These are phyloP conservation scores for Brassicogethes aeneus DNA, from an alignment of 2,888 invertebrate genomes.

Conservation along the genomic window DNA sequence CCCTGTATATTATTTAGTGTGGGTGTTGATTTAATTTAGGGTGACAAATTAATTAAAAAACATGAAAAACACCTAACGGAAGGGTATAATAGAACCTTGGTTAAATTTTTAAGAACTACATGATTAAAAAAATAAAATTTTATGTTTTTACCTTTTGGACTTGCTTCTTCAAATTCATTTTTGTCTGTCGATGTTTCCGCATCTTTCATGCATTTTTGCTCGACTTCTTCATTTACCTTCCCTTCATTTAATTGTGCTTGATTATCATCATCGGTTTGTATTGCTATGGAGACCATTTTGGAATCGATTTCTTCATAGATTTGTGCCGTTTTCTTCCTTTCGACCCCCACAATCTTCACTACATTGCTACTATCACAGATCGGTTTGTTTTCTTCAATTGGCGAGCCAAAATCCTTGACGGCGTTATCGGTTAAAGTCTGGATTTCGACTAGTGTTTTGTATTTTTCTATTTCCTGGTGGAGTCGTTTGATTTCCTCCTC, in stretches of 20 bases:
- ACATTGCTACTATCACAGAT: constrained; percentile 32
- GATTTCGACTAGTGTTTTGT: constrained; percentile 50
- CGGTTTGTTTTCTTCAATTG: constrained; percentile 31
- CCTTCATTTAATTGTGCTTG: too few relatives aligned
- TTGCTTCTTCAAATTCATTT: neutral
- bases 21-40: too few relatives aligned
- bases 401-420: constrained; percentile 44
- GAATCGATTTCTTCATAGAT: neutral
- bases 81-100: too few relatives aligned
- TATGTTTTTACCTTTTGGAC: too few relatives aligned
- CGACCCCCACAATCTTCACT: too few relatives aligned
- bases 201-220: neutral
- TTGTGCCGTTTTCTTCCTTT: neutral
- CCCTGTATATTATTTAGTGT: too few relatives aligned
- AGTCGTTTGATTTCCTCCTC: constrained; percentile 47
- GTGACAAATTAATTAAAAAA: too few relatives aligned
- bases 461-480: constrained; percentile 49
- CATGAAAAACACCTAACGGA: too few relatives aligned
- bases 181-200: neutral
- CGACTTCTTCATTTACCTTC: too few relatives aligned
- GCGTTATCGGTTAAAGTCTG: constrained; percentile 47
- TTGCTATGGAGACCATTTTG: neutral
- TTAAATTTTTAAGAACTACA: too few relatives aligned
- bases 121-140: too few relatives aligned
- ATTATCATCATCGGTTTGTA: neutral